Evolutionary conservation across 2,113 vertebrate species (phyloP).

Genomic region (Dolichallabes microphthalmus): DNA sequence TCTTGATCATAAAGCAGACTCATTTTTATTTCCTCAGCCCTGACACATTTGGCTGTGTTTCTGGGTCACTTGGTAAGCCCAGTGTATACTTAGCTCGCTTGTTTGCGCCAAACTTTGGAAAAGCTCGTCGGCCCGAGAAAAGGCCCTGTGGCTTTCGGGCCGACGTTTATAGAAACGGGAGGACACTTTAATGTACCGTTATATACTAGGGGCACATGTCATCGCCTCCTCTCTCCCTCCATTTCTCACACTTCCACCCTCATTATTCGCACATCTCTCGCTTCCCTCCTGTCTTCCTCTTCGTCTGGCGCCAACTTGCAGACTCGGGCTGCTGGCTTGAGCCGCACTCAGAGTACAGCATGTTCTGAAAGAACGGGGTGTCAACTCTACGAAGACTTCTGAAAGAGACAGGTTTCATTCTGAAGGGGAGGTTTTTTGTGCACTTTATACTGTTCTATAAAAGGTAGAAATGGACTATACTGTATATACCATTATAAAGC

Average conservation of each 20-base stretch:
- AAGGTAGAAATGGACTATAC: too few relatives aligned
- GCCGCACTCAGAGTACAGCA: slow-evolving; percentile 34
- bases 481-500: not conserved
- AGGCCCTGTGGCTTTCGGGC: slow-evolving; percentile 53
- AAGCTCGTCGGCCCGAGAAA: slow-evolving; percentile 52
- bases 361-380: slow-evolving; percentile 7
- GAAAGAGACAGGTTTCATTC: not conserved
- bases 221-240: slow-evolving; percentile 54
- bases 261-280: slow-evolving; percentile 53
- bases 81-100: slow-evolving; percentile 66
- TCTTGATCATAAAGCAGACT: slow-evolving; percentile 66
- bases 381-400: slow-evolving; percentile 2
- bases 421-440: not conserved
- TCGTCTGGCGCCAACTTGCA: slow-evolving; percentile 35
- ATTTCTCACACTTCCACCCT: slow-evolving; percentile 45
- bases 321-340: slow-evolving; percentile 1
- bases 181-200: slow-evolving; percentile 67
- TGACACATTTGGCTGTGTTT: slow-evolving; percentile 71
- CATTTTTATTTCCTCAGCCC: slow-evolving; percentile 64
- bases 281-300: slow-evolving; percentile 46
- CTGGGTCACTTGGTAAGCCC: slow-evolving; percentile 65
- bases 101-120: slow-evolving; percentile 64
- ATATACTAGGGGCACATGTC: slow-evolving; percentile 57
- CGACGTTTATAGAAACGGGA: slow-evolving; percentile 67
- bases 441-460: not conserved